Base-by-base conservation (phyloP, 2,888 invertebrate genomes). In the Acrocera orbiculus region DNA sequence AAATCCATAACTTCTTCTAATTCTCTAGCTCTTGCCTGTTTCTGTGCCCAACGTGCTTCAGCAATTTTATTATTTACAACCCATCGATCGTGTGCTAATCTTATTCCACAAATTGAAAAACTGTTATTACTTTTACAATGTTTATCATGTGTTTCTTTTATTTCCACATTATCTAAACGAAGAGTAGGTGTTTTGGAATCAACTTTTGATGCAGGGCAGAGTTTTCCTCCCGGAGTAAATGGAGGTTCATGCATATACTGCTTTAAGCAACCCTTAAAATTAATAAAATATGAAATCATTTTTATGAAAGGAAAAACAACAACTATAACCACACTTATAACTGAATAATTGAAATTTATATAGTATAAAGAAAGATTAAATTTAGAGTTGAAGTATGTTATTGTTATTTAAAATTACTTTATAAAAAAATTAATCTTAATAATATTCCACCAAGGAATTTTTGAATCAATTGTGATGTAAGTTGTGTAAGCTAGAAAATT, bases 1-100 rank as follows among this genome's bases (percentile, higher is more conserved):
- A 80, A 80, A 46, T 80, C 79, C 3, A 71, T 67, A 7, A 80
- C 79, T 59, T 81, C 80, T 28, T 74, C 73, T 13, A 81, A 57
- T 51, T 81, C 80, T 39, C 80, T 58, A 44, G 71, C 67, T 35
- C 75, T 65, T 3, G 80, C 80, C 52, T 81, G 76, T 47, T 77
- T 70, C 48, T 79, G 78, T 3, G 79, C 78, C 79, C 80, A 80
- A 30, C 78, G 64, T 30, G 72, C 68, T 54, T 80, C 80, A 1
- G 76, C 74, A 20, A 77, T 57, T 48, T 70, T 70, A 16, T 77
- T 72, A 32, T 68, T 67, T 5, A 76, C 53, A 34, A 70, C 69
- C 75, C 77, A 81, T 47, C 76, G 77, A 42, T 76, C 76, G 49
- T 80, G 79, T 44, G 68, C 74, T 39, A 81, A 69, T 44, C 67